phyloP scores from a whole-genome alignment of 2,888 invertebrate species.

The Venusia cambrica region DNA sequence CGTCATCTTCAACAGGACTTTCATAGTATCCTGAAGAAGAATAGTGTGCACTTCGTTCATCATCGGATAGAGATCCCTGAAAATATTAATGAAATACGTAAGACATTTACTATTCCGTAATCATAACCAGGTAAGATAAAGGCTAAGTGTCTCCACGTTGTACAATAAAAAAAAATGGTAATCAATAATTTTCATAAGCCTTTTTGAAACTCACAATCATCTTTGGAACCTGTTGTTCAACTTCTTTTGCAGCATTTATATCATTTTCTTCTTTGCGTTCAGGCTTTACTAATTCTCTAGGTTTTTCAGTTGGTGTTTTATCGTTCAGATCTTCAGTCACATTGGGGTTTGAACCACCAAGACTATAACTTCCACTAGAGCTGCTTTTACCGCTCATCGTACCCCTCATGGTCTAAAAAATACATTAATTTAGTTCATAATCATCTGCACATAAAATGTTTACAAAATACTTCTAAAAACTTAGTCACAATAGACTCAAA shows the following conservation, averaged over 20 bases:
- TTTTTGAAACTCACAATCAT: conserved; percentile 64
- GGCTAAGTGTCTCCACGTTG: too few relatives aligned
- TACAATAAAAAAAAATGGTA: too few relatives aligned
- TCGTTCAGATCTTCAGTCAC: conserved; percentile 55
- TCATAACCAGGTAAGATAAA: too few relatives aligned
- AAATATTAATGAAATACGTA: too few relatives aligned
- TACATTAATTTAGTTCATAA: conserved; percentile 5
- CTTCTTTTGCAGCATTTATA: conserved; percentile 43
- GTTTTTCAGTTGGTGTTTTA: conserved; percentile 53
- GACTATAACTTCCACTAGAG: conserved; percentile 76
- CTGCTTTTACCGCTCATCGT: conserved; percentile 73
- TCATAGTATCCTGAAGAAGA: conserved; percentile 89
- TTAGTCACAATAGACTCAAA: too few relatives aligned
- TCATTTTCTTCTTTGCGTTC: conserved; percentile 50
- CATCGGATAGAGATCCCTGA: conserved; percentile 83
- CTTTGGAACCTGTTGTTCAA: conserved; percentile 65
- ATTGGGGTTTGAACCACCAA: conserved; percentile 73
- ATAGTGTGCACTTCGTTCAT: conserved; percentile 86
- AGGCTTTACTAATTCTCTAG: conserved; percentile 46
- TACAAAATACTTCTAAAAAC: too few relatives aligned
- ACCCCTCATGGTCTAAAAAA: conserved; percentile 52
- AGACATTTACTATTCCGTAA: too few relatives aligned
- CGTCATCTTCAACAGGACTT: conserved; percentile 86
- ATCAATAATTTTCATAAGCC: too few relatives aligned
- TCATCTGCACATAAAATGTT: too few relatives aligned